These are phyloP conservation scores for Acrossocheilus wenchowensis DNA, from an alignment of 2,797 vertebrate species.

Conservation along the genomic window DNA sequence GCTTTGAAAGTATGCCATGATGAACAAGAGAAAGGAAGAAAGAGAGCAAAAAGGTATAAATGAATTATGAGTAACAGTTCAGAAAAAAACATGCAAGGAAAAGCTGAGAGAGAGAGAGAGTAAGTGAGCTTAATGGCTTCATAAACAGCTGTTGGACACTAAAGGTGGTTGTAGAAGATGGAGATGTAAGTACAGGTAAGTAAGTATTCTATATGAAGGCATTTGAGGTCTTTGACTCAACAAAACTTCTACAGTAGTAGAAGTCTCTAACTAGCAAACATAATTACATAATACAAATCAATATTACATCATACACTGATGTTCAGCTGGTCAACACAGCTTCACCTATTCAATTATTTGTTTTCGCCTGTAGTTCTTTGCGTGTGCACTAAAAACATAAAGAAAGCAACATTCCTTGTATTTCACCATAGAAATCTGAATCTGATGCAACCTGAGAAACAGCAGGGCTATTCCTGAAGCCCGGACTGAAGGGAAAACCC, in stretches of 20 bases:
- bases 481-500: slow-evolving; percentile 20
- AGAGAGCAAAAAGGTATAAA: too few species aligned
- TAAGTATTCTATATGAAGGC: neutral
- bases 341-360: neutral
- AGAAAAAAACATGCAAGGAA: too few species aligned
- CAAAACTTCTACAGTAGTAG: neutral
- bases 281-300: neutral
- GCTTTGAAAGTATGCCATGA: too few species aligned
- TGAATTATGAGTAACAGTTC: too few species aligned
- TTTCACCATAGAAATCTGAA: neutral
- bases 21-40: too few species aligned
- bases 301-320: neutral
- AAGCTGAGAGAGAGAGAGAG: too few species aligned
- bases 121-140: too few species aligned
- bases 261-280: neutral
- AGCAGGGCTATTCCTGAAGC: slow-evolving; percentile 23
- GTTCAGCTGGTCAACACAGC: neutral
- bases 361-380: neutral
- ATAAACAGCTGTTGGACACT: too few species aligned
- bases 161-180: too few species aligned
- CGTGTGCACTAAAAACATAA: neutral
- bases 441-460: slow-evolving; percentile 35
- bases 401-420: neutral
- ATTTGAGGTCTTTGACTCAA: neutral
- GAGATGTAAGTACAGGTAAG: too few species aligned